Percentiles rank a stretch among this genome's conserved stretches.
Conservation (phyloP, 1,140 invertebrate genomes). For the Trichomalopsis sarcophagae region DNA sequence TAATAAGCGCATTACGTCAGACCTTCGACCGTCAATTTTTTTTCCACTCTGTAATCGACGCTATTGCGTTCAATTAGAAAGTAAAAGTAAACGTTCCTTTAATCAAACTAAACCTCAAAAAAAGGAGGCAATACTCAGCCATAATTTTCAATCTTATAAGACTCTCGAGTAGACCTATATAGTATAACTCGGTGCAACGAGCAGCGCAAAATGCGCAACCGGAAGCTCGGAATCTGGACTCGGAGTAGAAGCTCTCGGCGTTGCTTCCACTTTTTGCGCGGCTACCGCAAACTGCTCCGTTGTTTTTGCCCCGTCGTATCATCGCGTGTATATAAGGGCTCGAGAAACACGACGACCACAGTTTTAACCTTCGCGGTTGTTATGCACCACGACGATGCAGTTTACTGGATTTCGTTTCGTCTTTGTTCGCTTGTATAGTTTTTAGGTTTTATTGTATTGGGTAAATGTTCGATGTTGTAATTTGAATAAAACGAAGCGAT, state of each 20-base stretch:
- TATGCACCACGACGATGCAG: not conserved
- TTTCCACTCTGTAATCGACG: not conserved
- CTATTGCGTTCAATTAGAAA: conserved; percentile 20
- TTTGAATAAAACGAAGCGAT: too few relatives aligned
- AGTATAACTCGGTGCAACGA: not conserved
- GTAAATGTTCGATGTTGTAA: too few relatives aligned
- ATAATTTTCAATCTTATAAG: not conserved
- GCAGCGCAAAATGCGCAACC: conserved; percentile 17
- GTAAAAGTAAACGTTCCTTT: conserved; percentile 10
- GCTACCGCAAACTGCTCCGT: not conserved
- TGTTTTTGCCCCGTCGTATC: not conserved
- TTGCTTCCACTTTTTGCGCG: conserved; percentile 7
- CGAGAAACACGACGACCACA: not conserved
- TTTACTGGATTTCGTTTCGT: too few relatives aligned
- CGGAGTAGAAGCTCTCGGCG: not conserved
- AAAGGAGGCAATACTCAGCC: not conserved
- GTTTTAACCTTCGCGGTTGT: not conserved
- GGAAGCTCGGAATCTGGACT: conserved; percentile 33
- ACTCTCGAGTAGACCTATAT: not conserved
- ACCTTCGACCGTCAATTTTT: conserved; percentile 4
- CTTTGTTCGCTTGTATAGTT: not conserved
- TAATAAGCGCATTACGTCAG: not conserved
- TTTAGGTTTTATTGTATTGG: too few relatives aligned
- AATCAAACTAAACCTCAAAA: not conserved
- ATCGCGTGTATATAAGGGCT: not conserved